A percentile compares a stretch with the other conserved stretches of the same genome.
Conservation (phyloP, 2,113 vertebrate species). For the Chelonoidis abingdonii region DNA sequence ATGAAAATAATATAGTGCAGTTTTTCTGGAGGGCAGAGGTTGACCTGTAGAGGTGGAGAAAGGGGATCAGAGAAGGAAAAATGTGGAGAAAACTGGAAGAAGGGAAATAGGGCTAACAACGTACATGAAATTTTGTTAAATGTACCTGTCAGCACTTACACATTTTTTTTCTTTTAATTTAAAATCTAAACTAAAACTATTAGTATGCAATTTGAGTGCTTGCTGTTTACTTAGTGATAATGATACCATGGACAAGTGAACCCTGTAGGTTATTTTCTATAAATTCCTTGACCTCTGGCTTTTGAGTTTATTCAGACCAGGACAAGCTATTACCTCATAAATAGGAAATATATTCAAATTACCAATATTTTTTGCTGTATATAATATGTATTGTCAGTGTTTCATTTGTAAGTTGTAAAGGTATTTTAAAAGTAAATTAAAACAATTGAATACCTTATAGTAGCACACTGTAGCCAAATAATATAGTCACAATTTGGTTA, state of each 20-base stretch:
- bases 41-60: not conserved
- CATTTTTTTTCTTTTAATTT: not conserved
- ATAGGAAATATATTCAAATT: not conserved
- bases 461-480: not conserved
- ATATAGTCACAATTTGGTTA: not conserved
- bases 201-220: not conserved
- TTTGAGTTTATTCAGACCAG: not conserved
- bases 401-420: not conserved
- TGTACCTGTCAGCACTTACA: not conserved
- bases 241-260: not conserved
- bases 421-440: not conserved
- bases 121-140: not conserved
- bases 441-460: not conserved
- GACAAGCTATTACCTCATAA: not conserved
- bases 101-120: not conserved
- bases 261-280: not conserved
- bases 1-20: not conserved
- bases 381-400: not conserved
- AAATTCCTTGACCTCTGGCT: not conserved
- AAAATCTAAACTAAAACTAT: not conserved
- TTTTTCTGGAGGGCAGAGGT: not conserved
- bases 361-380: not conserved
- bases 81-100: not conserved
- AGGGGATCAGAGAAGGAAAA: not conserved
- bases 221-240: not conserved